Evolutionary conservation across 2,888 invertebrate species (phyloP), one percentile per base, ranked within the genome.

Genomic region (Tortrix viridana): DNA sequence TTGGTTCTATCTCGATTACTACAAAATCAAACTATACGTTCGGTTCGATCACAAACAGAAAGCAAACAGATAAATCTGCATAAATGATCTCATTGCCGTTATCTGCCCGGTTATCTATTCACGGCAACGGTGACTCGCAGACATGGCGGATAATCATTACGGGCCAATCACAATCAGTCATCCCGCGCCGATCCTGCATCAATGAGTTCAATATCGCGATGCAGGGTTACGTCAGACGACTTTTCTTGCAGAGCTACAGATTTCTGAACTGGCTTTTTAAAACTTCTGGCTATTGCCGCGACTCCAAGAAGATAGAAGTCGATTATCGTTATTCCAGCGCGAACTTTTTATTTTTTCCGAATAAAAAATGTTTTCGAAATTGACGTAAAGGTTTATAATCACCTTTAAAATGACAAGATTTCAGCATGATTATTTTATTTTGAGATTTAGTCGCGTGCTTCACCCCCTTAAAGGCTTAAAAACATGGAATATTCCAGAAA

Each of bases 121-220:
- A 52, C 50, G 26, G 53, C 53, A 26, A 26, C 43, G 46, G 54
- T 57, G 47, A 63, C 63, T 63, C 52, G 63, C 53, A 53, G 62
- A 57, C 63, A 56, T 44, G 61, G 52, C 57, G 52, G 63, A 53
- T 63, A 63, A 63, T 63, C 63, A 58, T 57, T 52, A 47, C 49
- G 52, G 53, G 53, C 63, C 63, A 63, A 63, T 63, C 63, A 63
- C 63, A 57, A 63, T 63, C 63, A 52, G 63, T 63, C 63, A 63
- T 57, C 62, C 63, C 53, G 63, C 44, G 44, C 58, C 58, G 63
- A 63, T 58, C 63, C 63, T 53, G 63, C 57, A 46, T 63, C 57
- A 63, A 58, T 63, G 63, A 63, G 63, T 58, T 63, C 63, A 53
- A 58, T 63, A 58, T 32, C 57, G 58, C 53, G 52, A 62, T 44